Evolutionary conservation across 2,113 vertebrate species (phyloP), one percentile per base, ranked within the genome.

Genomic region (Microtus ochrogaster): DNA sequence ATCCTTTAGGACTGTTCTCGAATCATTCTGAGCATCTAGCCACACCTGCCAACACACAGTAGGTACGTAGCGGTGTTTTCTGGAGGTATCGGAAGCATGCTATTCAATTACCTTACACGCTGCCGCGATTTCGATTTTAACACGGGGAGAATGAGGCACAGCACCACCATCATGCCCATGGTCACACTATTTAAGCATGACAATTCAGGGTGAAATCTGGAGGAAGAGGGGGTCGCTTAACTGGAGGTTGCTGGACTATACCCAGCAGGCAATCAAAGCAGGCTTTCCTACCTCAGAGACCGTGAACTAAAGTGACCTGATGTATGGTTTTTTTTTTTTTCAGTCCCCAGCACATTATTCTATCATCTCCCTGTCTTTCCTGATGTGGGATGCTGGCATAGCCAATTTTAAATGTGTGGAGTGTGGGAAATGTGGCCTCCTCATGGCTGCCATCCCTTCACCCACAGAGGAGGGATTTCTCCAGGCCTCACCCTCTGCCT

Each of bases 341-440:
- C 16, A 5, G 70, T 21, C 13, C 36, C 87, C 76, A 81, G 65
- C 49, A 36, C 2, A 1, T 30, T 49, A 73, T 39, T 61, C 44
- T 30, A 33, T 66, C 72, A 49, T 33, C 28, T 44, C 72, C 81
- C 0, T 21, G 0, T 74, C 91, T 39, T 19, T 58, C 83, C 55
- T 70, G 74, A 94, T 79, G 52, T 76, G 81, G 78, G 90, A 30
- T 94, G 87, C 30, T 83, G 79, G 92, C 58, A 86, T 39, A 47
- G 63, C 92, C 95, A 74, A 97, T 83, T 97, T 95, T 86, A 94
- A 89, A 91, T 1, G 55, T 89, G 66, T 72, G 1, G 1, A 89
- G 90, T 73, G 84, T 89, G 97, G 97, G 95, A 92, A 95, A 83
- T 0, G 3, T 21, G 68, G 89, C 66, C 41, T 96, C 85, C 72